These are phyloP conservation scores for Corydoras sp. DNA, from an alignment of 2,113 vertebrate genomes.

Conservation along the genomic window DNA sequence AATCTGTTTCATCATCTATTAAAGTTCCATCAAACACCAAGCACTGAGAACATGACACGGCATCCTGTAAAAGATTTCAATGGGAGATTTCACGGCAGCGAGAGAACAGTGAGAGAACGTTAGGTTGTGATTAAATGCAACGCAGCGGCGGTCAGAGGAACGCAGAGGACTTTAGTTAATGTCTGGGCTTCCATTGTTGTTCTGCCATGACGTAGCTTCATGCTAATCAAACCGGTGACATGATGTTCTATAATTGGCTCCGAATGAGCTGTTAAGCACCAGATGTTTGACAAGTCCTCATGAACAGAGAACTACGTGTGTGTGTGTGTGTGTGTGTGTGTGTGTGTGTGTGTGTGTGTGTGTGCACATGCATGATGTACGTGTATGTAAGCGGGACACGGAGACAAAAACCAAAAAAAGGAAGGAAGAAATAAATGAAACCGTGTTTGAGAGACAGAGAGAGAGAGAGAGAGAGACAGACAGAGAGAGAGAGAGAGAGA, in stretches of 20 bases:
- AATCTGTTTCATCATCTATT: too few relatives aligned
- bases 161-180: too few relatives aligned
- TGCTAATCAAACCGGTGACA: constrained; percentile 94
- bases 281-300: constrained; percentile 83
- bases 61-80: too few relatives aligned
- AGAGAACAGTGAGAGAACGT: background rate
- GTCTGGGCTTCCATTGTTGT: constrained; percentile 40
- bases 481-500: too few relatives aligned
- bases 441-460: constrained; percentile 25
- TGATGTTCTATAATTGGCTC: constrained; percentile 95
- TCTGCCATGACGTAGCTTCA: constrained; percentile 68
- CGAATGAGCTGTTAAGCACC: constrained; percentile 94
- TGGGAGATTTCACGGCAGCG: background rate
- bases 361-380: too few relatives aligned
- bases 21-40: background rate
- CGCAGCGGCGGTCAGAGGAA: background rate
- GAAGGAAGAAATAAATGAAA: too few relatives aligned
- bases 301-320: constrained; percentile 50
- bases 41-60: too few relatives aligned
- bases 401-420: too few relatives aligned
- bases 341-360: constrained; percentile 11
- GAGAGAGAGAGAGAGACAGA: constrained; percentile 2
- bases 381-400: too few relatives aligned
- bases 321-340: background rate
- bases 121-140: background rate